Conservation (phyloP, 2,113 vertebrate species). For the Laticauda laticaudata region DNA sequence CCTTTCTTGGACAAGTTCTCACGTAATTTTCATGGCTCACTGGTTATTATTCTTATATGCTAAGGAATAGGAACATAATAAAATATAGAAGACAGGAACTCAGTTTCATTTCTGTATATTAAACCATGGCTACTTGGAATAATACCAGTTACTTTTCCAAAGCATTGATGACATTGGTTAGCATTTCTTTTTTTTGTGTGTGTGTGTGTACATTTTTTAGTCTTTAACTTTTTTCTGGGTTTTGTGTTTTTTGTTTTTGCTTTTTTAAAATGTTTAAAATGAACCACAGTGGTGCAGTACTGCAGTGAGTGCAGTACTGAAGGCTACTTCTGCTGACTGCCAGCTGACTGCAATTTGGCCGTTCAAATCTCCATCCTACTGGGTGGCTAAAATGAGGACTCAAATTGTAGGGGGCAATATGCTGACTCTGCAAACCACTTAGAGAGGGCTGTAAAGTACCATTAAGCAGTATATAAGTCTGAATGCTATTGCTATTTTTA, state of each 20-base stretch:
- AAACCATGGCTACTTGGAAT: neutral
- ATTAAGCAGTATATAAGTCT: too few relatives aligned
- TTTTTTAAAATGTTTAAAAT: neutral
- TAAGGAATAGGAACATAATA: neutral
- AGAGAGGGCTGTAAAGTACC: too few relatives aligned
- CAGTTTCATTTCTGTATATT: neutral
- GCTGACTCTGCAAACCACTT: too few relatives aligned
- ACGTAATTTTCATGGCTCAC: neutral
- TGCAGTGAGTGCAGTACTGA: too few relatives aligned
- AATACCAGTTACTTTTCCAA: neutral
- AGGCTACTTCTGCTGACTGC: too few relatives aligned
- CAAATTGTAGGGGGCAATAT: too few relatives aligned
- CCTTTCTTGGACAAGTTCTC: neutral
- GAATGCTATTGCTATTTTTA: neutral
- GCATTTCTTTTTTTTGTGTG: neutral
- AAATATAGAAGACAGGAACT: neutral
- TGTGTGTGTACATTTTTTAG: neutral
- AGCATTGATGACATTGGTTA: neutral
- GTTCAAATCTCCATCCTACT: too few relatives aligned
- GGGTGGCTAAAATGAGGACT: too few relatives aligned
- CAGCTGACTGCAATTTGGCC: too few relatives aligned
- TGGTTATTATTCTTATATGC: neutral
- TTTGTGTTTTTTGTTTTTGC: neutral
- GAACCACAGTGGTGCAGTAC: too few relatives aligned
- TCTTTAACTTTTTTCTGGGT: neutral